Base-by-base conservation (phyloP, 2,797 vertebrate genomes). In the Rhinophrynus dorsalis region DNA sequence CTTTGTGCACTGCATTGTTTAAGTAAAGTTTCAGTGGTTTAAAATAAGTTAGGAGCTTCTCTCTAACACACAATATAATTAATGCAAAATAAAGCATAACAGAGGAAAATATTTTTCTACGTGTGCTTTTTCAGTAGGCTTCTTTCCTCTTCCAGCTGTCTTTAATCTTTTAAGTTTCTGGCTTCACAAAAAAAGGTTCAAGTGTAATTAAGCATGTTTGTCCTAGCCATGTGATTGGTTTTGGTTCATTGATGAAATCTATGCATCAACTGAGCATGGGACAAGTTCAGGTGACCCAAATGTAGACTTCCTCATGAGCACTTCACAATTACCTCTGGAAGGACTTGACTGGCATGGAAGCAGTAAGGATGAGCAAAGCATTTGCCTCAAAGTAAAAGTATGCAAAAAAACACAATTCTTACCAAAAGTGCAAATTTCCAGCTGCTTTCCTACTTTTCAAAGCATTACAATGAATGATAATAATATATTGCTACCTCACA, bases 201-300 rank as follows among this genome's bases (percentile, higher is more conserved):
- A 23, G 55, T 55, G 38, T 44, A 69, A 54, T 61, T 44, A 45
- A 55, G 27, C 37, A 54, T 69, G 47, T 37, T 48, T 9, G 47
- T 20, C 40, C 32, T 5, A n/a, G 15, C 21, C 24, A 7, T 15
- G 17, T 15, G 23, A 33, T 24, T 54, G 57, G 44, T 8, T 21
- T 62, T 54, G 58, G 48, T 55, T 54, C 47, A 70, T 62, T 70
- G 58, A 62, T 62, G 27, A 9, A 13, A 32, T 61, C 37, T 47
- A 44, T 69, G 47, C 30, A 58, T 27, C 54, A 57, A 15, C 13
- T 17, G 32, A 29, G 23, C 6, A 7, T 38, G 12, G 6, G 17
- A 42, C n/a, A 35, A 58, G 38, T 40, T 29, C 23, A 48, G 6
- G 33, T 9, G 26, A 38, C 10, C 30, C 6, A 12, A 12, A 17